Conservation (phyloP, 2,888 invertebrate genomes). For the Pachliopta kotzebuea region DNA sequence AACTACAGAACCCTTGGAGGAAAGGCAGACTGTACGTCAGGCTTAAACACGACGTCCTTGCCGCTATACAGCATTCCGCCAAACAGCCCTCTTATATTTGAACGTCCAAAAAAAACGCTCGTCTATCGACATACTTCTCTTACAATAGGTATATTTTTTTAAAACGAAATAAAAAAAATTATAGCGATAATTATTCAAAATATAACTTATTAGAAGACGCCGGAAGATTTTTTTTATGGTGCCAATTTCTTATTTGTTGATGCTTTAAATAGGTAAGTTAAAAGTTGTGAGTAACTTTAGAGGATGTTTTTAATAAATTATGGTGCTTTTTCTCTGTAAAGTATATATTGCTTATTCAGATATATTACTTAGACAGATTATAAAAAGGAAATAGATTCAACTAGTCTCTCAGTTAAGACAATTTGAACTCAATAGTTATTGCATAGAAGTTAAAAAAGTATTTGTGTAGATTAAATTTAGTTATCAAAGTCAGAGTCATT, state of each 20-base stretch:
- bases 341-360: conserved; percentile 35
- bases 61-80: conserved; percentile 93
- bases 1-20: conserved; percentile 97
- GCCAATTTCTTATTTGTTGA: conserved; percentile 67
- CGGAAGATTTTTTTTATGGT: conserved; percentile 54
- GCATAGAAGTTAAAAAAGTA: background rate
- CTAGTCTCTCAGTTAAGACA: conserved; percentile 9
- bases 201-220: conserved; percentile 27
- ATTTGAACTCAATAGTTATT: background rate
- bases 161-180: background rate
- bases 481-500: background rate
- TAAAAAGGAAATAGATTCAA: conserved; percentile 9
- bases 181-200: background rate
- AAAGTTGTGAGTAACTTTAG: conserved; percentile 70
- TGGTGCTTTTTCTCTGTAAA: conserved; percentile 63
- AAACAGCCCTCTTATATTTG: conserved; percentile 86
- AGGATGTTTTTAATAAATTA: conserved; percentile 59
- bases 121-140: background rate
- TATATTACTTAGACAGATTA: conserved; percentile 4
- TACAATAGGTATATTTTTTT: conserved; percentile 16
- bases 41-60: conserved; percentile 93
- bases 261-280: conserved; percentile 68
- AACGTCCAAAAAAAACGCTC: conserved; percentile 35
- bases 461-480: background rate
- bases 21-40: conserved; percentile 96